These are phyloP conservation scores for Siderastrea radians DNA, from an alignment of 92 coral and sea anemone species.

Conservation along the genomic window DNA sequence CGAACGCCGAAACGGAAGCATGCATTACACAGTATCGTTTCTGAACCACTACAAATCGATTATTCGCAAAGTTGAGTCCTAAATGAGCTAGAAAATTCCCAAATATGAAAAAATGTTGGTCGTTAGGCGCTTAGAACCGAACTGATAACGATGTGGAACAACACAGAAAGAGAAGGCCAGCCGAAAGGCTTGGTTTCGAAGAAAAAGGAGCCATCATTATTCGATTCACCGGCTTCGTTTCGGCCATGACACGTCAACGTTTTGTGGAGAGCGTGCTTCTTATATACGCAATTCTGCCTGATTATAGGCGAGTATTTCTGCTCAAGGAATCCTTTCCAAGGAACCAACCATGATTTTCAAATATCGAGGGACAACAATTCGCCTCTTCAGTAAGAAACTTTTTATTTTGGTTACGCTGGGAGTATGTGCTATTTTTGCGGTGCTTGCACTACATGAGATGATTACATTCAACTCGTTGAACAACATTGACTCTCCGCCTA, in stretches of 20 bases:
- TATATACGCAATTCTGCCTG: not conserved
- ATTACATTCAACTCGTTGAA: constrained; percentile 6
- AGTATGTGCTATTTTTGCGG: constrained; percentile 43
- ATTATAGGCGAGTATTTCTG: not conserved
- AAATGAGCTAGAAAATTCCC: not conserved
- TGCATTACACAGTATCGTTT: not conserved
- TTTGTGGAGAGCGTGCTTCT: not conserved
- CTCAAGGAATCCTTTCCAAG: not conserved
- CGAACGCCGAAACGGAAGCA: constrained; percentile 2
- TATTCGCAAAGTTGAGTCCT: not conserved
- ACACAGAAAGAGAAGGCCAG: not conserved
- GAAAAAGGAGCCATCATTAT: constrained; percentile 17
- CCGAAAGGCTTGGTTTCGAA: constrained; percentile 8
- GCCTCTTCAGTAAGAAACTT: constrained; percentile 71
- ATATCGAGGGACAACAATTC: constrained; percentile 78
- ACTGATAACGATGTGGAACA: not conserved
- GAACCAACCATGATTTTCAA: constrained; percentile 45
- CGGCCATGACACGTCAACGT: constrained; percentile 14
- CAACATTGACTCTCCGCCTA: not conserved
- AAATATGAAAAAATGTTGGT: not conserved
- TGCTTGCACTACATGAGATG: constrained; percentile 38
- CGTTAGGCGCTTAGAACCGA: not conserved
- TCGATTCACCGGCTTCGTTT: constrained; percentile 10
- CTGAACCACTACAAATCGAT: not conserved
- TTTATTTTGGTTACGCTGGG: constrained; percentile 60